Evolutionary conservation across 1,140 invertebrate species (phyloP).

Genomic region (Drosophila nikananu): DNA sequence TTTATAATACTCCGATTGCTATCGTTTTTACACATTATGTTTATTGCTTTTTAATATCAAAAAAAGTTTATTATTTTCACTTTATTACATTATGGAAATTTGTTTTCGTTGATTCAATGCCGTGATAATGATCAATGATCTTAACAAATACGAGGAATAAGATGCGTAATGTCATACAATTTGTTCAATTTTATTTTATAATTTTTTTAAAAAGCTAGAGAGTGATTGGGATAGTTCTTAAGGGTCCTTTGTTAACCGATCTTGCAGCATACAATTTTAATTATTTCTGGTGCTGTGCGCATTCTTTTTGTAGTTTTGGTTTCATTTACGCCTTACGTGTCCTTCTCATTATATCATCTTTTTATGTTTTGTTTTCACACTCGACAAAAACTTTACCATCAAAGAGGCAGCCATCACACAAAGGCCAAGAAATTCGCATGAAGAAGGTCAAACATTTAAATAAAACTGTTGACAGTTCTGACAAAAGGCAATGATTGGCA

Average conservation of each 20-base stretch:
- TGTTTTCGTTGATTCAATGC: not conserved
- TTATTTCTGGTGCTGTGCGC: not conserved
- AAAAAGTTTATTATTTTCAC: not conserved
- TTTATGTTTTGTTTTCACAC: not conserved
- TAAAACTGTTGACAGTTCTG: conserved; percentile 50
- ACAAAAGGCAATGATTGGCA: conserved; percentile 54
- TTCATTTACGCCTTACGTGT: not conserved
- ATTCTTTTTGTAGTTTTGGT: not conserved
- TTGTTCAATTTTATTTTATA: too few relatives aligned
- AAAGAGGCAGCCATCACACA: not conserved
- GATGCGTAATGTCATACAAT: too few relatives aligned
- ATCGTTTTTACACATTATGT: not conserved
- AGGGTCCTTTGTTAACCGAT: too few relatives aligned
- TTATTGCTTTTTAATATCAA: not conserved
- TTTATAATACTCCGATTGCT: not conserved
- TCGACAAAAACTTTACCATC: not conserved
- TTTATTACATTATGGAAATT: not conserved
- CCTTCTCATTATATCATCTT: not conserved
- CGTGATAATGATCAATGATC: too few relatives aligned
- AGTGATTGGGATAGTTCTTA: too few relatives aligned
- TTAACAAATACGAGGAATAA: not conserved
- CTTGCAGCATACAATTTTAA: too few relatives aligned
- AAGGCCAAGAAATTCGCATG: conserved; percentile 19
- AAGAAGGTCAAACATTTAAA: conserved; percentile 51
- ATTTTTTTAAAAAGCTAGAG: too few relatives aligned